These are phyloP conservation scores for Enteromius thamalakanensis DNA, from an alignment of 2,797 vertebrate species.

Conservation along the genomic window DNA sequence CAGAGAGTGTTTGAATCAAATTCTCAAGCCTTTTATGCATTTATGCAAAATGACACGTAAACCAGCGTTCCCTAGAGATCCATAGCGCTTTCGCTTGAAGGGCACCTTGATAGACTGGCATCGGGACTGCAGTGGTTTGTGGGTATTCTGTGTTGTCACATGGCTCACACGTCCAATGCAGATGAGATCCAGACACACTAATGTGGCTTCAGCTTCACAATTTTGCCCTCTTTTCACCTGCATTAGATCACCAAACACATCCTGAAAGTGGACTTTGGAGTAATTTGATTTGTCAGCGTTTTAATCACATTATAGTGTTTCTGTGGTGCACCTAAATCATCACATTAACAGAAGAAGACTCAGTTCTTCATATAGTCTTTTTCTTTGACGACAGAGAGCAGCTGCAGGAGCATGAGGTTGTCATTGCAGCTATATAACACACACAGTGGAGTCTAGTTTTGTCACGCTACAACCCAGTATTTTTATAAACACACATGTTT, in stretches of 20 bases:
- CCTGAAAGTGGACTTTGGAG: neutral
- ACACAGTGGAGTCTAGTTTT: neutral
- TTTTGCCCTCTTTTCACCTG: neutral
- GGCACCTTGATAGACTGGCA: constrained; percentile 8
- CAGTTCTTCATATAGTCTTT: neutral
- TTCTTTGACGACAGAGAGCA: neutral
- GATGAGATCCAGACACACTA: neutral
- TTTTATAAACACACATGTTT: neutral
- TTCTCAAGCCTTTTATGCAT: constrained; percentile 19
- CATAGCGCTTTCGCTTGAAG: neutral
- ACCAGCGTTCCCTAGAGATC: neutral
- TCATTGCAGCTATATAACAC: neutral
- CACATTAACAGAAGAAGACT: neutral
- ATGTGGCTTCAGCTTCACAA: too few species aligned
- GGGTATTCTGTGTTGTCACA: neutral
- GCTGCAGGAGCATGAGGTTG: neutral
- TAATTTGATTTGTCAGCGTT: neutral
- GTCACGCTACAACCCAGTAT: neutral
- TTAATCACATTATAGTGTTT: neutral
- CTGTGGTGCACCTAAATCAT: neutral
- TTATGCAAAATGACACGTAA: neutral
- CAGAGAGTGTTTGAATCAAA: neutral
- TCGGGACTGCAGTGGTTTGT: neutral
- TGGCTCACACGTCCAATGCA: neutral
- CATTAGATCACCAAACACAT: neutral